Evolutionary conservation across 2,888 invertebrate species (phyloP).

Genomic region (Amblyteles armatorius): DNA sequence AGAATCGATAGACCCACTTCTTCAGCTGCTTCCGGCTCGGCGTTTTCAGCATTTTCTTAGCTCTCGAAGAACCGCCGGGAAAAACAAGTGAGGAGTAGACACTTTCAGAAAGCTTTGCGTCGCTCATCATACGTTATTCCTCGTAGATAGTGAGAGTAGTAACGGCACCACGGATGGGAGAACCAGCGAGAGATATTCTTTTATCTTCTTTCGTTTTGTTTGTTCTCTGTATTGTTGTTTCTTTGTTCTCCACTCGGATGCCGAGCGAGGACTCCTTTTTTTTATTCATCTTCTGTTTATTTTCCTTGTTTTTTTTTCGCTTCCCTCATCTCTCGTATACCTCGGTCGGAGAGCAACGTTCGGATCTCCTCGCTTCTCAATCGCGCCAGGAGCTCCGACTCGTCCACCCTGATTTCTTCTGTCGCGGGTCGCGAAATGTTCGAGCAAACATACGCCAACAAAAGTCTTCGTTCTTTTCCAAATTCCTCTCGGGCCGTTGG

Average conservation of each 20-base stretch:
- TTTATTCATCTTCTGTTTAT: conserved; percentile 7
- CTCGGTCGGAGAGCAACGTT: conserved; percentile 13
- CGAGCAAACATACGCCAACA: conserved; percentile 16
- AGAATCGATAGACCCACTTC: background rate
- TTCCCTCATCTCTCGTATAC: background rate
- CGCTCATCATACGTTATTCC: conserved; percentile 19
- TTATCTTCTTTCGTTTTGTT: conserved; percentile 9
- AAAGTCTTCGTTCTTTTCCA: background rate
- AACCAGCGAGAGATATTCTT: background rate
- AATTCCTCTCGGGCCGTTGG: background rate
- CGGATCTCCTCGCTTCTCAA: conserved; percentile 23
- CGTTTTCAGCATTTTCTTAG: conserved; percentile 5
- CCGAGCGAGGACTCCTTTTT: background rate
- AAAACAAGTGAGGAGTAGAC: background rate
- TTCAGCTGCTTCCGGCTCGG: background rate
- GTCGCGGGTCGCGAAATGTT: conserved; percentile 2
- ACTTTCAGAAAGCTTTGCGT: conserved; percentile 11
- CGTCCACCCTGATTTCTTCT: conserved; percentile 27
- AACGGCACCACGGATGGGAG: background rate
- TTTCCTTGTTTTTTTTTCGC: conserved; percentile 7
- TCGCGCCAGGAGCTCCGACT: conserved; percentile 30
- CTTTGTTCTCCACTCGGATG: conserved; percentile 9
- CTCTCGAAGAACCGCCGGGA: background rate
- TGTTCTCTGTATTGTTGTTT: background rate
- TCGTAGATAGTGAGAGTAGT: conserved; percentile 2